Percentiles rank a stretch among this genome's conserved stretches.
phyloP scores from a whole-genome alignment of 1,140 invertebrate species.

The Drosophila busckii region DNA sequence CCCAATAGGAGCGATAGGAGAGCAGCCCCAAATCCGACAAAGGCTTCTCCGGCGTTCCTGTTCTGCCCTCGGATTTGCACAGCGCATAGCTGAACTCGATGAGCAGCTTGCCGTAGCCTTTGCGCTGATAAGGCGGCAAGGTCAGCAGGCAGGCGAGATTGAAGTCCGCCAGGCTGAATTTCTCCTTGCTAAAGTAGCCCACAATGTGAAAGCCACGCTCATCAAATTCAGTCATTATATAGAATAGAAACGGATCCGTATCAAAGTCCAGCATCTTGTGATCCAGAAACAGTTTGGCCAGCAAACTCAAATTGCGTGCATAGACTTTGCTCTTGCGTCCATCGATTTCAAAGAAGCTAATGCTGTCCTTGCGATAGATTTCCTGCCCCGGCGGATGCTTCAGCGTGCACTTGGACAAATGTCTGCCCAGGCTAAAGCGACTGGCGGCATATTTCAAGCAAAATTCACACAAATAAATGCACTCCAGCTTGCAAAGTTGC shows the following conservation, averaged over 20 bases:
- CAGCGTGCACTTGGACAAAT: slow-evolving; percentile 88
- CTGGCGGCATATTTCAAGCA: slow-evolving; percentile 97
- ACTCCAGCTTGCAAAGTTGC: slow-evolving; percentile 95
- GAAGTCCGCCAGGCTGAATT: slow-evolving; percentile 96
- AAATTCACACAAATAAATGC: slow-evolving; percentile 98
- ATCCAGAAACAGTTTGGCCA: slow-evolving; percentile 97
- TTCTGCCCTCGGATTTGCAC: slow-evolving; percentile 92
- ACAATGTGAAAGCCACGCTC: slow-evolving; percentile 95
- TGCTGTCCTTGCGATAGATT: slow-evolving; percentile 93
- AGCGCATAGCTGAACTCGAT: slow-evolving; percentile 96
- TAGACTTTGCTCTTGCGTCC: slow-evolving; percentile 94
- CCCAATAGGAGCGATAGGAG: slow-evolving; percentile 98
- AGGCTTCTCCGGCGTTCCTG: slow-evolving; percentile 98
- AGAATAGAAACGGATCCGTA: slow-evolving; percentile 99
- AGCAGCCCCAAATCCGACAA: slow-evolving; percentile 97
- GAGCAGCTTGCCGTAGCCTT: slow-evolving; percentile 98
- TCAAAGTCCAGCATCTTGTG: slow-evolving; percentile 98
- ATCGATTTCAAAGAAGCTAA: slow-evolving; percentile 94
- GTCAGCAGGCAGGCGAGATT: slow-evolving; percentile 98
- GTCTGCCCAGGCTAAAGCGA: slow-evolving; percentile 90
- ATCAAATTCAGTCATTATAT: slow-evolving; percentile 96
- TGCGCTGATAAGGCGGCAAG: slow-evolving; percentile 96
- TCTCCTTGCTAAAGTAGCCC: slow-evolving; percentile 99
- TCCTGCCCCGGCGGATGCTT: slow-evolving; percentile 93
- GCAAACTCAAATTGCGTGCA: slow-evolving; percentile 95